Conservation (phyloP, 2,888 invertebrate genomes). For the Drymonia ruficornis region DNA sequence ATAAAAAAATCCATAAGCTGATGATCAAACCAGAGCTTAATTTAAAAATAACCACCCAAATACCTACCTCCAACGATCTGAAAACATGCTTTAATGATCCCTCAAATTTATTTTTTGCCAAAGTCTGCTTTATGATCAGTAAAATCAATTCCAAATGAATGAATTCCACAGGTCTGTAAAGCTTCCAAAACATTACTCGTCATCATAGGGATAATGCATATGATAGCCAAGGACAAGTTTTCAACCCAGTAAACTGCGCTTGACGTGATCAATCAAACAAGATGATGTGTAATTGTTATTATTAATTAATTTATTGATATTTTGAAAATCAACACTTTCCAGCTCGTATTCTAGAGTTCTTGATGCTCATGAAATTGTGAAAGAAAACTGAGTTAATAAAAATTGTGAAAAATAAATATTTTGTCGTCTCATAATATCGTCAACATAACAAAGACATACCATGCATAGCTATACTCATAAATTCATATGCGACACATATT, state of each 20-base stretch:
- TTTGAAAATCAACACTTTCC: too few relatives aligned
- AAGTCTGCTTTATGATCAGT: constrained; percentile 15
- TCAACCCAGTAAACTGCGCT: constrained; percentile 33
- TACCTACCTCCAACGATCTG: background rate
- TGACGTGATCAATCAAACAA: constrained; percentile 26
- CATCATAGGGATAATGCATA: constrained; percentile 29
- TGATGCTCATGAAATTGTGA: too few relatives aligned
- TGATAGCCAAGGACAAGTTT: constrained; percentile 39
- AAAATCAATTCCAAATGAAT: constrained; percentile 11
- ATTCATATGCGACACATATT: constrained; percentile 9
- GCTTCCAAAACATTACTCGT: constrained; percentile 9
- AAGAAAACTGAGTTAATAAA: too few relatives aligned
- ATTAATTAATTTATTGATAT: background rate
- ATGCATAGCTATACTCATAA: background rate
- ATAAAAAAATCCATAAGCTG: constrained; percentile 10
- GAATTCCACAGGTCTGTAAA: constrained; percentile 11
- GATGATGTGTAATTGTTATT: too few relatives aligned
- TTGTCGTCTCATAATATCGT: background rate
- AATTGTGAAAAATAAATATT: too few relatives aligned
- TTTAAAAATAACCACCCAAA: background rate
- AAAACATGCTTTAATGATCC: background rate
- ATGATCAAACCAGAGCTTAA: background rate
- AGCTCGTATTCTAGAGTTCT: too few relatives aligned
- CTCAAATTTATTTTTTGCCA: constrained; percentile 10
- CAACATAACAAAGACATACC: background rate